Evolutionary conservation across 2,113 vertebrate genomes (phyloP), one percentile per base, ranked within the genome.

Genomic region (Rafetus swinhoei): DNA sequence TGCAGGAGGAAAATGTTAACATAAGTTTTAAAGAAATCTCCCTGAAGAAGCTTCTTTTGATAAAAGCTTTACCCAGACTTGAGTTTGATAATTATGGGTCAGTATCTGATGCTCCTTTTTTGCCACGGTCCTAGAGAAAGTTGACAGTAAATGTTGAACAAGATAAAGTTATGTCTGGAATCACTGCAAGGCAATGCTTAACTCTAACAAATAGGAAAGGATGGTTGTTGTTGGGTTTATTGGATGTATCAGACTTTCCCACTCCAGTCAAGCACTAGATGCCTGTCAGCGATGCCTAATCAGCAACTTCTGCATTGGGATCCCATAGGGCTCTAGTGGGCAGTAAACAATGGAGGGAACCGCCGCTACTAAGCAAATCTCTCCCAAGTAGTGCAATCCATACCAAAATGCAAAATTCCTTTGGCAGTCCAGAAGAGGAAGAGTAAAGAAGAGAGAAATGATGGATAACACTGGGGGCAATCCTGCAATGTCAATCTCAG

Each of bases 1-100:
- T 76, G 35, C 3, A 6, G 45, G 35, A 45, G 35, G 21, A 22
- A 22, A 19, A 74, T 76, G 35, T 39, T 76, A 22, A 21, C 11
- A 72, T 81, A 52, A 45, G 22, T 15, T 45, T 94, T 79, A 94
- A 93, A 81, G 52, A 77, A 85, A 84, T 93, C 59, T 60, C 92
- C 79, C 60, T 81, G 29, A 79, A 89, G 50, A 89, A 57, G 3
- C 92, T 7, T 69, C 62, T 69, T 65, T 69, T 69, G 62, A 69
- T 4, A 91, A 15, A 59, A 2, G 32, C 2, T 14, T 84, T 45
- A 80, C 24, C 69, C 57, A 84, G 55, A 55, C 84, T 65, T 25
- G 32, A 59, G 39, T 82, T 72, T 15, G 86, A 62, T 35, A 25
- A n/a, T 82, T 93, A 53, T 76, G 82, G 74, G 7, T 0, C 54